phyloP scores from a whole-genome alignment of 2,113 vertebrate genomes.

The Garra rufa region DNA sequence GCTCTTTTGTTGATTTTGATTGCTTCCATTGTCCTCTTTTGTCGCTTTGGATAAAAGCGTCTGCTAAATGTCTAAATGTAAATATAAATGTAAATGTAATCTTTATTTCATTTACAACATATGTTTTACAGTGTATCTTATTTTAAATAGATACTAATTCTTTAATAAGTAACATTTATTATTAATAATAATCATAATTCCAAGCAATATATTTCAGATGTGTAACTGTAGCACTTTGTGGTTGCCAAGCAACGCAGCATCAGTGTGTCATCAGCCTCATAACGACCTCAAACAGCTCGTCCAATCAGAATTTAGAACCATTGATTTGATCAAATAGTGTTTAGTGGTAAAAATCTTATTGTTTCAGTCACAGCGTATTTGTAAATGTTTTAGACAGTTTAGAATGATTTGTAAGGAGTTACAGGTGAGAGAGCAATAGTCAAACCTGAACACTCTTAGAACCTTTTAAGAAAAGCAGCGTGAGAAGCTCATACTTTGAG shows the following conservation, averaged over 20 bases:
- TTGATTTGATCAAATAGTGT: not conserved
- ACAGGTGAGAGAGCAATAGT: not conserved
- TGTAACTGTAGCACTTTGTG: not conserved
- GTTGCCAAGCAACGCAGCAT: not conserved
- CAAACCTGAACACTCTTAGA: not conserved
- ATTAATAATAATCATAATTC: constrained; percentile 1
- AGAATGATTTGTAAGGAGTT: not conserved
- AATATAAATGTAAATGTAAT: too few species aligned
- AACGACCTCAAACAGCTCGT: not conserved
- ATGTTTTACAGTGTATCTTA: not conserved
- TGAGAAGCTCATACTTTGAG: constrained; percentile 63
- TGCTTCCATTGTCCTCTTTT: too few species aligned
- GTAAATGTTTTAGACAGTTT: not conserved
- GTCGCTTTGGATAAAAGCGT: too few species aligned
- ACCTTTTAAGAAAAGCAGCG: not conserved
- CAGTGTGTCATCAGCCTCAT: not conserved
- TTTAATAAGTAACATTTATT: not conserved
- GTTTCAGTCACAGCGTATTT: not conserved
- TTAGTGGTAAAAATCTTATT: not conserved
- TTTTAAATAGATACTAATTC: not conserved
- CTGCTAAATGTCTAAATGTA: too few species aligned
- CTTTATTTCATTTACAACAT: not conserved
- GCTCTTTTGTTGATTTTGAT: too few species aligned
- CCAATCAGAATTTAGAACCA: not conserved
- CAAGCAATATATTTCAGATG: not conserved